Base-by-base conservation (phyloP, 2,888 invertebrate genomes). In the Gordius sp. region DNA sequence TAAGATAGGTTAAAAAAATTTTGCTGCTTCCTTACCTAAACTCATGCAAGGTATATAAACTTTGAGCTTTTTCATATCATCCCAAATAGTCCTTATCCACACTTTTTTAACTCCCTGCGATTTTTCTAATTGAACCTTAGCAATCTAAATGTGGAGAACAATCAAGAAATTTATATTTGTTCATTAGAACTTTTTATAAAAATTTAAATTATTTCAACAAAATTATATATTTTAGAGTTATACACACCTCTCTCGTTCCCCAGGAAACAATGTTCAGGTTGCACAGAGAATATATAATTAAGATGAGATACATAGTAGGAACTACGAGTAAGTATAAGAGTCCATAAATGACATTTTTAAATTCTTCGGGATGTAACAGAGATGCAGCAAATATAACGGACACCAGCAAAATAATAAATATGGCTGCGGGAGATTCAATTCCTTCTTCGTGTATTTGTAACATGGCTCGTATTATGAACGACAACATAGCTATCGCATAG, bases 231-330 rank as follows among this genome's bases (percentile, higher is more conserved):
- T 47, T n/a, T 47, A 47, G 4, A 8, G 20, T 47, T 23, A 47
- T 47, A 47, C 23, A n/a, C 27, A 54, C 78, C 68, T 87, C 89
- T 60, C 89, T 73, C 0, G 89, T 89, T 2, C 89, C 89, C 89
- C 89, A 89, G 1, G 81, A 79, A 2, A 89, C 81, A 64, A 84
- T 81, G 68, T 89, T 83, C 71, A 89, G 75, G 68, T 89, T 89
- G 67, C 85, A 84, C 26, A 87, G 73, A 0, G 86, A 83, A 67
- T 84, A 89, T 58, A 89, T 80, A 62, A 86, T 79, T 57, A 89
- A 74, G 65, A 89, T 71, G 75, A 89, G 78, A 68, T 87, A 89
- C 80, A 87, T 87, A 61, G 84, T 82, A 0, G 89, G 89, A 57
- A 89, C 83, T 2, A 85, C 82, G 54, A 89, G 77, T 67, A 81